Evolutionary conservation across 2,113 vertebrate genomes (phyloP), one percentile per base, ranked within the genome.

Genomic region (Dolichallabes microphthalmus): DNA sequence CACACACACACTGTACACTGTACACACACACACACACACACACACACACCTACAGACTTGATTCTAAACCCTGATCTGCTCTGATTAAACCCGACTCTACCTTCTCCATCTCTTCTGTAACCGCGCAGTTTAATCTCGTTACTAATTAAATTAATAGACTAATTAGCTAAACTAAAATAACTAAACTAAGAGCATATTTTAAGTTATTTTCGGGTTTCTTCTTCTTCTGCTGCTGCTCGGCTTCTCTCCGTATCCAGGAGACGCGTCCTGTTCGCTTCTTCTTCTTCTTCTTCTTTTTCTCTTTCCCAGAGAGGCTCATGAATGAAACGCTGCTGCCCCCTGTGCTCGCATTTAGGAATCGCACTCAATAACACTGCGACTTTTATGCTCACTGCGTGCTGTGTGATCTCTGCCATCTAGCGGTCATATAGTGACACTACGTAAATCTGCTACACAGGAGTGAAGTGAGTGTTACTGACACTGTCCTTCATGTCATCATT

Each of bases 171-270:
- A 35, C 1, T 35, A 35, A 35, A 35, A 35, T 35, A 35, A 45
- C 6, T 7, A 45, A 6, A 45, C 6, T 5, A 45, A 45, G 39
- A 4, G 39, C 39, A 39, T 6, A 7, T 0, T 6, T 45, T 45
- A 45, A 6, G 5, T 45, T 53, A 17, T 15, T 13, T 17, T 13
- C 74, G 55, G 2, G 27, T 17, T 10, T 30, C 17, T 77, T 3
- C 39, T 45, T 45, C 39, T 45, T 6, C 39, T 45, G 39, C 39
- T 45, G 13, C 45, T 32, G 53, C 27, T 78, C 75, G 10, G 53
- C 17, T 58, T 78, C 11, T n/a, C 45, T 32, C 74, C 14, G 74
- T 77, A 58, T 22, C 75, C 75, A 57, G 75, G 75, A 77, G 75
- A 77, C 75, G 75, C 71, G 2, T 19, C 3, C 9, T 20, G 2